Percentiles rank a stretch among this genome's conserved stretches.
These are phyloP conservation scores for Lasiurus cinereus DNA, from an alignment of 2,113 vertebrate genomes.

Conservation along the genomic window DNA sequence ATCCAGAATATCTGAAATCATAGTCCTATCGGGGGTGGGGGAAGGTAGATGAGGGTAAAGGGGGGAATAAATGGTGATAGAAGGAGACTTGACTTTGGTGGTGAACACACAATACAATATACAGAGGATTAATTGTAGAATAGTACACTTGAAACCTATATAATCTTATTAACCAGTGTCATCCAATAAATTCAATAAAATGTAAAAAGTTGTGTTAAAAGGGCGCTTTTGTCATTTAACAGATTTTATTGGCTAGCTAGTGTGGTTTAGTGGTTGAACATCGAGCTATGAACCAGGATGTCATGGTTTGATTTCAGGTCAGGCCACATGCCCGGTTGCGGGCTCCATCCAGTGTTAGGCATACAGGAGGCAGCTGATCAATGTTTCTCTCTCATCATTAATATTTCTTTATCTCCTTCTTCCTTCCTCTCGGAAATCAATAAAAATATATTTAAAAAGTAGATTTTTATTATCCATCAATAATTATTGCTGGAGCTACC, in stretches of 20 bases:
- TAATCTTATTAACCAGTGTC: background rate
- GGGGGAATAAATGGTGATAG: background rate
- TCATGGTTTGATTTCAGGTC: too few relatives aligned
- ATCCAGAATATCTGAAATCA: constrained; percentile 23
- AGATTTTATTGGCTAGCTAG: constrained; percentile 23
- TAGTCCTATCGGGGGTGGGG: background rate
- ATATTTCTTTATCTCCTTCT: too few relatives aligned
- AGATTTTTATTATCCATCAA: constrained; percentile 15
- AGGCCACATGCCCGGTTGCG: too few relatives aligned
- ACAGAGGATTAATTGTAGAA: background rate
- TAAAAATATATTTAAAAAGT: too few relatives aligned
- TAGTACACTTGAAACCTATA: background rate
- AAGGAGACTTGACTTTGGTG: background rate
- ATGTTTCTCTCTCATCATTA: too few relatives aligned
- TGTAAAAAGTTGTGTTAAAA: constrained; percentile 38
- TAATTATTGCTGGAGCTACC: background rate
- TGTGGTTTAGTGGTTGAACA: too few relatives aligned
- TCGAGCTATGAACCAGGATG: too few relatives aligned
- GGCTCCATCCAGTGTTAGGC: too few relatives aligned
- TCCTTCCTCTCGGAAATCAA: too few relatives aligned
- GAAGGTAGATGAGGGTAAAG: background rate
- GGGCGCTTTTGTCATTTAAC: background rate
- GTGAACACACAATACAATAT: background rate
- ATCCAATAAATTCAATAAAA: background rate
- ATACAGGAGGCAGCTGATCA: too few relatives aligned